A percentile compares a stretch with the other conserved stretches of the same genome.
Evolutionary conservation across 1,140 invertebrate species (phyloP).

Genomic region (Heterodera carotae): DNA sequence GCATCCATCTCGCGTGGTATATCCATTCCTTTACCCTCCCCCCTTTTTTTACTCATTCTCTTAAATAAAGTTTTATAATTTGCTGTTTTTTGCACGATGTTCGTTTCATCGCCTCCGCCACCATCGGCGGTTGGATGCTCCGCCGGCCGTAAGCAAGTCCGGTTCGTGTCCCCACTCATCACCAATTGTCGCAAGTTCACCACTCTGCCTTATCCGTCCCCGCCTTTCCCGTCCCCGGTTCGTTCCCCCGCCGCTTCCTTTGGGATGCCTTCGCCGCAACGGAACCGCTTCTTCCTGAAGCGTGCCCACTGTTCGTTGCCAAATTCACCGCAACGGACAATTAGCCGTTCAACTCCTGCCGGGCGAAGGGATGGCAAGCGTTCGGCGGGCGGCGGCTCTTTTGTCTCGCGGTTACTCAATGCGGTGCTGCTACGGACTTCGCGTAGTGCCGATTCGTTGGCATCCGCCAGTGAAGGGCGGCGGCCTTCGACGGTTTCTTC

Average conservation of each 20-base stretch:
- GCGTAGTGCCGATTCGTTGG: constrained; percentile 16
- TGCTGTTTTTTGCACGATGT: background rate
- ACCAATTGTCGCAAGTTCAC: background rate
- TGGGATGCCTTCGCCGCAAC: background rate
- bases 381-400: constrained; percentile 3
- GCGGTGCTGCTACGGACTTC: constrained; percentile 15
- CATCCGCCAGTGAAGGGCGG: background rate
- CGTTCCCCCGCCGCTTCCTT: background rate
- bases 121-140: background rate
- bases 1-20: too few species aligned
- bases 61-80: too few species aligned
- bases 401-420: background rate
- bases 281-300: background rate
- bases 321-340: background rate
- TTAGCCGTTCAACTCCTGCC: background rate
- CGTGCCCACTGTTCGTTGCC: background rate
- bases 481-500: too few species aligned
- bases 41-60: background rate
- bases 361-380: background rate
- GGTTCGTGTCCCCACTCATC: constrained; percentile 22
- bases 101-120: background rate
- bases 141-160: constrained; percentile 12
- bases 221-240: background rate
- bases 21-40: too few species aligned
- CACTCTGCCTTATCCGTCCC: background rate